Evolutionary conservation across 1,140 invertebrate genomes (phyloP).

Genomic region (Idris sp.): DNA sequence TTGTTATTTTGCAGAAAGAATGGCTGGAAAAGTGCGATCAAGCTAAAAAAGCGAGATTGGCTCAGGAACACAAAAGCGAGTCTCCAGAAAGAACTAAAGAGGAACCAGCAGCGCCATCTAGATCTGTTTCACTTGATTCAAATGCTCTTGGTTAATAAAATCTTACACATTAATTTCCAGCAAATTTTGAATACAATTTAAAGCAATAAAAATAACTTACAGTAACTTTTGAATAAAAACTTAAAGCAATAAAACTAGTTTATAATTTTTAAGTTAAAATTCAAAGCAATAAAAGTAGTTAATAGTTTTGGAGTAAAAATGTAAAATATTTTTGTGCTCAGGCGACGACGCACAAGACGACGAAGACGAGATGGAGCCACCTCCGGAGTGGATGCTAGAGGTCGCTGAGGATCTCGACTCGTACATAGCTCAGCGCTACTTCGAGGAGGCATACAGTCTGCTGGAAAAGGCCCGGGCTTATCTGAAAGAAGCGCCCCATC

Average conservation of each 20-base stretch:
- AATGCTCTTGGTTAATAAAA: slow-evolving; percentile 64
- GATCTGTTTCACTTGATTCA: slow-evolving; percentile 72
- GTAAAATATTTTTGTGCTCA: too few species aligned
- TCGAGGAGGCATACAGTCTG: slow-evolving; percentile 94
- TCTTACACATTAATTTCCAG: too few species aligned
- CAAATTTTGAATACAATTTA: too few species aligned
- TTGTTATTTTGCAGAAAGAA: slow-evolving; percentile 83
- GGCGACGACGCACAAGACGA: slow-evolving; percentile 79
- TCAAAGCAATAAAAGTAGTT: too few species aligned
- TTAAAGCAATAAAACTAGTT: too few species aligned
- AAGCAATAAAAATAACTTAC: too few species aligned
- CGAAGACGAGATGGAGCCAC: slow-evolving; percentile 77
- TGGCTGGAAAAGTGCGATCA: slow-evolving; percentile 96
- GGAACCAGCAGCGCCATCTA: slow-evolving; percentile 60
- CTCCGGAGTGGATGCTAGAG: slow-evolving; percentile 94
- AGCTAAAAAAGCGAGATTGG: slow-evolving; percentile 90
- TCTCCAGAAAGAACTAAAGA: slow-evolving; percentile 60
- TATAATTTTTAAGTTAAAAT: too few species aligned
- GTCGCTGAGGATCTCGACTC: slow-evolving; percentile 97
- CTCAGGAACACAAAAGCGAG: slow-evolving; percentile 79
- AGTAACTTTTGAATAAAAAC: too few species aligned
- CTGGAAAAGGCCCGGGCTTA: slow-evolving; percentile 86
- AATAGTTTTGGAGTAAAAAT: too few species aligned
- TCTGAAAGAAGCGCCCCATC: slow-evolving; percentile 72
- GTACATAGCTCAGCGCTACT: slow-evolving; percentile 96